Evolutionary conservation across 2,888 invertebrate species (phyloP).

Genomic region (Epiblema foenella): DNA sequence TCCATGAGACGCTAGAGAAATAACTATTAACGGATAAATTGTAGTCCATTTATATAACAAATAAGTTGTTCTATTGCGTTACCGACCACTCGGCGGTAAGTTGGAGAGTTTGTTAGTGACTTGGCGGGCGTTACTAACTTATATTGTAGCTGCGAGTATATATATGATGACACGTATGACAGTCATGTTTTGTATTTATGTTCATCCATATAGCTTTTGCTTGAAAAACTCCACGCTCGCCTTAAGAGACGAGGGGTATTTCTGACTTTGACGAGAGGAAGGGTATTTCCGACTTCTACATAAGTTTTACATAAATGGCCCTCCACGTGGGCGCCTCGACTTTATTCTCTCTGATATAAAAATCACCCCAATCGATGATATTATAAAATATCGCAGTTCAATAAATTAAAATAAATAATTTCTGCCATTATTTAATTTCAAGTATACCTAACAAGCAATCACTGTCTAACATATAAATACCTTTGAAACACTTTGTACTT

Average conservation of each 20-base stretch:
- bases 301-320: too few relatives aligned
- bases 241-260: too few relatives aligned
- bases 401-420: too few relatives aligned
- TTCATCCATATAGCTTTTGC: neutral
- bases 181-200: neutral
- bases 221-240: neutral
- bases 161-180: constrained; percentile 1
- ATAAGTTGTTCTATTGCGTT: constrained; percentile 55
- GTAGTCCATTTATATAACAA: constrained; percentile 55
- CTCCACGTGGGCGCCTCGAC: too few relatives aligned
- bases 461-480: too few relatives aligned
- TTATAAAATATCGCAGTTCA: too few relatives aligned
- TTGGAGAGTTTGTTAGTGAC: constrained; percentile 54
- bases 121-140: constrained; percentile 49
- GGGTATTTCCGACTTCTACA: too few relatives aligned
- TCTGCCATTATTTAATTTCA: too few relatives aligned
- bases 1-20: constrained; percentile 40
- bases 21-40: constrained; percentile 55
- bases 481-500: neutral
- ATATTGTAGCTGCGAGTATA: constrained; percentile 13
- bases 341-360: too few relatives aligned
- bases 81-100: constrained; percentile 49
- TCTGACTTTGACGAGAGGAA: too few relatives aligned
- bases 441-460: too few relatives aligned
- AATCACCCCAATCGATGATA: too few relatives aligned